These are phyloP conservation scores for Festucalex cinctus DNA, from an alignment of 2,113 vertebrate species.

Conservation along the genomic window DNA sequence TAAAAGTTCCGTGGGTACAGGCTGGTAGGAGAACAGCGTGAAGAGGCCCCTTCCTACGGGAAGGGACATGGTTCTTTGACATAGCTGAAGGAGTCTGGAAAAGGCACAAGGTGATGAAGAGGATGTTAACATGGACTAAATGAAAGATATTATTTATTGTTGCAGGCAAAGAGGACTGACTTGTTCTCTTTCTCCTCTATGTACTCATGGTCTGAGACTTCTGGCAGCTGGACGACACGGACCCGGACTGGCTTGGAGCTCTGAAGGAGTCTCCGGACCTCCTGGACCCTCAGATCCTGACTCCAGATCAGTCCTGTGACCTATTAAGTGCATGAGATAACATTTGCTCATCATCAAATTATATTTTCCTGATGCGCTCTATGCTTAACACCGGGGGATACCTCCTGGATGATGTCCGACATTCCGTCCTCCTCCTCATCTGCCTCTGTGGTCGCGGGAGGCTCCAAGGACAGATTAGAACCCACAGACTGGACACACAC, in stretches of 20 bases:
- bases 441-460: constrained; percentile 78
- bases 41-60: constrained; percentile 95
- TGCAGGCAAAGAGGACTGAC: constrained; percentile 59
- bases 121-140: neutral
- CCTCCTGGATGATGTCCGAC: constrained; percentile 90
- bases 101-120: neutral
- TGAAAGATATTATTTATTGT: neutral
- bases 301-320: constrained; percentile 95
- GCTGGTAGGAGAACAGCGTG: constrained; percentile 94
- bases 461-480: constrained; percentile 80
- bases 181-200: constrained; percentile 98
- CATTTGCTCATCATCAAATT: neutral
- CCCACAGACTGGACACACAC: constrained; percentile 73
- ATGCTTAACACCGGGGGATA: neutral
- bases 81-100: constrained; percentile 86
- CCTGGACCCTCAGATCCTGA: constrained; percentile 90
- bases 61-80: constrained; percentile 94
- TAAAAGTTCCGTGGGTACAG: constrained; percentile 90
- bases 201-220: constrained; percentile 95
- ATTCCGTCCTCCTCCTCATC: constrained; percentile 98
- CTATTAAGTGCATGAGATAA: constrained; percentile 21
- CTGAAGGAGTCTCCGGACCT: constrained; percentile 91
- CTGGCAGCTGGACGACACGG: constrained; percentile 89
- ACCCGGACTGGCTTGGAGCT: constrained; percentile 91
- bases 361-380: neutral